Evolutionary conservation across 2,888 invertebrate species (phyloP), one percentile per base, ranked within the genome.

Genomic region (Hydropsyche betteni): DNA sequence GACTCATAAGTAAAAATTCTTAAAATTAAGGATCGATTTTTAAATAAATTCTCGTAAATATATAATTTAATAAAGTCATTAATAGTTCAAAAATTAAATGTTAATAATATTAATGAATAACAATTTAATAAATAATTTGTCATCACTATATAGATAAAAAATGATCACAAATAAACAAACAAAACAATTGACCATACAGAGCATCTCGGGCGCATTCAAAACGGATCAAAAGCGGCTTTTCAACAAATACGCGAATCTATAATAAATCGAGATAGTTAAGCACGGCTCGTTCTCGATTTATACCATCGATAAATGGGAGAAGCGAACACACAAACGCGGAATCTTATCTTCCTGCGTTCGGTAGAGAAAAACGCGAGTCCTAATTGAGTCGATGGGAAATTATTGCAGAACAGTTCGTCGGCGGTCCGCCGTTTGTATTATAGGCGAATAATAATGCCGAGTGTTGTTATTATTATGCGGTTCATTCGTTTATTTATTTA

Each of bases 371-470:
- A 73, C 72, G 1, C 68, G n/a, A 12, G n/a, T 69, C 77, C 77
- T 77, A 77, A 77, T 77, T 77, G 75, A 73, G 36, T 52, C 38
- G 74, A 10, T 16, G 73, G 75, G 74, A 77, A 76, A 76, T 77
- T 70, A 76, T 74, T 70, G 75, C 75, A 58, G 68, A 68, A 16
- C n/a, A 14, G 55, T 55, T 55, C 12, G 64, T 74, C 78, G 78
- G 78, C 75, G 51, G 75, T 24, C 24, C 24, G 24, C 44, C 69
- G 76, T 78, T 78, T 76, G 74, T 72, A n/a, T 33, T 24, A 24
- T 24, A 10, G 52, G 76, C 75, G 78, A 78, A 76, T 76, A 78
- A 76, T 78, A 78, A 76, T 76, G 69, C 71, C 76, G 10, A 44
- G 6, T 44, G 6, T 10, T 44, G 44, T 10, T 44, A 44, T 74